Percentiles rank a stretch among this genome's conserved stretches.
phyloP scores from a whole-genome alignment of 2,797 vertebrate species.

The Centroberyx gerrardi region DNA sequence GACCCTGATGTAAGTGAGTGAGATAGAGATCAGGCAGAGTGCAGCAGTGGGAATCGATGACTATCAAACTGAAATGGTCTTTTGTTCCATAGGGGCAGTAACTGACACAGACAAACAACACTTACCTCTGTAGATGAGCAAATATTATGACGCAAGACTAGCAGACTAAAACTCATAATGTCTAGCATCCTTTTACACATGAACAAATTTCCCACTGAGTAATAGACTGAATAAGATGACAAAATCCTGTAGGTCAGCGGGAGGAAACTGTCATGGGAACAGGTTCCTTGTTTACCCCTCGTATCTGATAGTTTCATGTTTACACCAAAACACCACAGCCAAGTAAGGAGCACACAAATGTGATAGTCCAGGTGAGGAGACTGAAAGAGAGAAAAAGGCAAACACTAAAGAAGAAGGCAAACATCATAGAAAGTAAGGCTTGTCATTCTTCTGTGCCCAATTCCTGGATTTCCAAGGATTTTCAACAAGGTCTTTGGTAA shows the following conservation, averaged over 20 bases:
- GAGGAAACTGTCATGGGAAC: slow-evolving; percentile 13
- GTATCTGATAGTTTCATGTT: slow-evolving; percentile 57
- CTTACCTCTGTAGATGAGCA: neutral
- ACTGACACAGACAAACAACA: neutral
- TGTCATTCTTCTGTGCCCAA: neutral
- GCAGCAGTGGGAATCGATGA: neutral
- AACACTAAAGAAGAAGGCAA: neutral
- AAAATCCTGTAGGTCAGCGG: slow-evolving; percentile 24
- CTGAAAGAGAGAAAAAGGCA: slow-evolving; percentile 4
- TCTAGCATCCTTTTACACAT: neutral
- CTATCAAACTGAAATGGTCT: neutral
- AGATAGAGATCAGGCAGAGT: neutral
- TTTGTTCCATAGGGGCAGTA: neutral
- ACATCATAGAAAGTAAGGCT: neutral
- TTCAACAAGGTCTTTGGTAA: neutral
- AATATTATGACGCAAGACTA: neutral
- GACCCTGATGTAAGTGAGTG: neutral
- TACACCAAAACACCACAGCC: slow-evolving; percentile 73
- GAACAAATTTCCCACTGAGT: neutral
- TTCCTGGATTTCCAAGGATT: neutral
- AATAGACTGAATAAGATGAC: neutral
- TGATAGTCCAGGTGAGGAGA: slow-evolving; percentile 16
- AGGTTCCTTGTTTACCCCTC: neutral
- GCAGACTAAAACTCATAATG: neutral
- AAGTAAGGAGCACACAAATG: neutral